Conservation (phyloP, 2,797 vertebrate species). For the Dicrostonyx torquatus region DNA sequence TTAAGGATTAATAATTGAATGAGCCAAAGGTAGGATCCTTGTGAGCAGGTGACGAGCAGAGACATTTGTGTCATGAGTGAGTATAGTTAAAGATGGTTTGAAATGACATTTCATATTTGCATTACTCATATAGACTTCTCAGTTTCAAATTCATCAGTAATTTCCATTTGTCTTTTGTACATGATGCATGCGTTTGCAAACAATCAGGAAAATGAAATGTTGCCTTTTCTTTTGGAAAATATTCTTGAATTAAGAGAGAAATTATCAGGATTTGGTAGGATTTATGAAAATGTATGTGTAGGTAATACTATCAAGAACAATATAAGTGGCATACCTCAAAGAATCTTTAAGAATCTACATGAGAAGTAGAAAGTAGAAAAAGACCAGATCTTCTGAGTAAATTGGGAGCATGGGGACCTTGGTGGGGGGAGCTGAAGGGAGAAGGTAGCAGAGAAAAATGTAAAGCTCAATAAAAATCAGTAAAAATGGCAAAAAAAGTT, state of each 20-base stretch:
- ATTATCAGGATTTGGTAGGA: neutral
- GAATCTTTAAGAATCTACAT: neutral
- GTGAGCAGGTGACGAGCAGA: neutral
- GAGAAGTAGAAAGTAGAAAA: too few relatives aligned
- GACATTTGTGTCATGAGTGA: neutral
- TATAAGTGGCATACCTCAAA: neutral
- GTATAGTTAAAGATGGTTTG: neutral
- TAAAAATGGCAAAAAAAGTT: too few relatives aligned
- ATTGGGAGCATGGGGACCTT: too few relatives aligned
- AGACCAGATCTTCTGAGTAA: too few relatives aligned
- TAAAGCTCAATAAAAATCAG: too few relatives aligned
- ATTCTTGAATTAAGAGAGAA: neutral
- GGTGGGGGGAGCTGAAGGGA: too few relatives aligned
- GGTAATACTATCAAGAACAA: neutral
- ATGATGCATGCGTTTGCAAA: neutral
- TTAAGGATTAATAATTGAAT: neutral
- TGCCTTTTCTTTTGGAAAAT: neutral
- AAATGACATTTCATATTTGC: rapidly evolving
- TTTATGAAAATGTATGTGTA: neutral
- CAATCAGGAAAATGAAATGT: neutral
- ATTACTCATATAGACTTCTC: neutral
- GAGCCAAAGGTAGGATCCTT: neutral
- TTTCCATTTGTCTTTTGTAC: too few relatives aligned
- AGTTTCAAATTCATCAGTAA: neutral
- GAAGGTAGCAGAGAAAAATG: too few relatives aligned